These are phyloP conservation scores for Drosophila paramelanica DNA, from an alignment of 2,888 invertebrate species.

Conservation along the genomic window DNA sequence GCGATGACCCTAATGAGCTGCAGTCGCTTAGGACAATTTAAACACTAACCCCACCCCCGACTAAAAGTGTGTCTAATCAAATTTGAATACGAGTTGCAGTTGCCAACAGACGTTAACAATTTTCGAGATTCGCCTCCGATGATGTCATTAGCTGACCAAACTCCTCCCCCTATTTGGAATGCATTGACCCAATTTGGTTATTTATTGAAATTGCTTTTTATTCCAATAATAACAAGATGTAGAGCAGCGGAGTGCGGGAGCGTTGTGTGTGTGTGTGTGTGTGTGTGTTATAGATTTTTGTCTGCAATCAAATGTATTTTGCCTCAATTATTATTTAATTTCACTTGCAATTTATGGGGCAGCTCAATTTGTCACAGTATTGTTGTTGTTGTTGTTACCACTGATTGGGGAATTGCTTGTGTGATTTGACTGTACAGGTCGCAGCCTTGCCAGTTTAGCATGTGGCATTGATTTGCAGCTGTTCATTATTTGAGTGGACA, in stretches of 20 bases:
- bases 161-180: slow-evolving; percentile 9
- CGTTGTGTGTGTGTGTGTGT: background rate
- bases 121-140: slow-evolving; percentile 29
- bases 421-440: slow-evolving; percentile 27
- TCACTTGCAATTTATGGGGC: slow-evolving; percentile 55
- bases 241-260: background rate
- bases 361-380: slow-evolving; percentile 65
- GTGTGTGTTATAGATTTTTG: slow-evolving; percentile 4
- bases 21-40: slow-evolving; percentile 14
- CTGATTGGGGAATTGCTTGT: slow-evolving; percentile 47
- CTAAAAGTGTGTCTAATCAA: slow-evolving; percentile 38
- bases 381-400: slow-evolving; percentile 20
- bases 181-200: slow-evolving; percentile 75
- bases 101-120: slow-evolving; percentile 46
- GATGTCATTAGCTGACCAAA: slow-evolving; percentile 44
- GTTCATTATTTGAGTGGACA: slow-evolving; percentile 15
- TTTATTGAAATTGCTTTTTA: slow-evolving; percentile 75
- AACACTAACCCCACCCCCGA: background rate
- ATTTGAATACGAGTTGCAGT: slow-evolving; percentile 48
- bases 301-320: slow-evolving; percentile 35
- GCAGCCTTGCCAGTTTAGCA: slow-evolving; percentile 31
- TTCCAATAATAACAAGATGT: slow-evolving; percentile 30
- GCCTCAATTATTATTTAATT: slow-evolving; percentile 73
- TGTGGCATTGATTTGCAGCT: slow-evolving; percentile 38
- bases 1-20: slow-evolving; percentile 63